Evolutionary conservation across 2,888 invertebrate genomes (phyloP).

Genomic region (Morpho helenor): DNA sequence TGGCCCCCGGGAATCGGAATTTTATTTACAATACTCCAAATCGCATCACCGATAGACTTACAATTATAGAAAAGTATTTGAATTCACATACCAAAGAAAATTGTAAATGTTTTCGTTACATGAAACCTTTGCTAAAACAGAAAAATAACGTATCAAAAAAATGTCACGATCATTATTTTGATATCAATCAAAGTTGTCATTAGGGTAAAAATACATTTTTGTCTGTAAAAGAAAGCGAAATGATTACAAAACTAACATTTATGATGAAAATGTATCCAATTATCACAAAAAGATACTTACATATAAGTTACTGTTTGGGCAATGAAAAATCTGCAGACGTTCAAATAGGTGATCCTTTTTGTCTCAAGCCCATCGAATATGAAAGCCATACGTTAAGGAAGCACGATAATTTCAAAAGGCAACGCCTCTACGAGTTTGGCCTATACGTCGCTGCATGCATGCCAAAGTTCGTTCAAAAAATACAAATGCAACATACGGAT

Average conservation of each 20-base stretch:
- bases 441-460: constrained; percentile 63
- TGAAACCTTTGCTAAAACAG: too few species aligned
- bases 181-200: too few species aligned
- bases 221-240: neutral
- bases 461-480: constrained; percentile 64
- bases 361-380: constrained; percentile 45
- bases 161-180: too few species aligned
- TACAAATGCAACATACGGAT: constrained; percentile 61
- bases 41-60: too few species aligned
- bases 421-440: constrained; percentile 62
- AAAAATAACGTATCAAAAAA: too few species aligned
- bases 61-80: too few species aligned
- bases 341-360: constrained; percentile 39
- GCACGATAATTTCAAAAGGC: constrained; percentile 53
- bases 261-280: constrained; percentile 3
- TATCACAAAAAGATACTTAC: constrained; percentile 20
- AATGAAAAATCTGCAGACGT: constrained; percentile 29
- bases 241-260: constrained; percentile 3
- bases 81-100: too few species aligned
- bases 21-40: too few species aligned
- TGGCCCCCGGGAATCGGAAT: too few species aligned
- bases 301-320: constrained; percentile 8
- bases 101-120: too few species aligned
- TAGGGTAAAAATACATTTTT: neutral
- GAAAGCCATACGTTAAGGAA: constrained; percentile 45